Evolutionary conservation across 2,113 vertebrate species (phyloP), one percentile per base, ranked within the genome.

Genomic region (Erpornis zantholeuca): DNA sequence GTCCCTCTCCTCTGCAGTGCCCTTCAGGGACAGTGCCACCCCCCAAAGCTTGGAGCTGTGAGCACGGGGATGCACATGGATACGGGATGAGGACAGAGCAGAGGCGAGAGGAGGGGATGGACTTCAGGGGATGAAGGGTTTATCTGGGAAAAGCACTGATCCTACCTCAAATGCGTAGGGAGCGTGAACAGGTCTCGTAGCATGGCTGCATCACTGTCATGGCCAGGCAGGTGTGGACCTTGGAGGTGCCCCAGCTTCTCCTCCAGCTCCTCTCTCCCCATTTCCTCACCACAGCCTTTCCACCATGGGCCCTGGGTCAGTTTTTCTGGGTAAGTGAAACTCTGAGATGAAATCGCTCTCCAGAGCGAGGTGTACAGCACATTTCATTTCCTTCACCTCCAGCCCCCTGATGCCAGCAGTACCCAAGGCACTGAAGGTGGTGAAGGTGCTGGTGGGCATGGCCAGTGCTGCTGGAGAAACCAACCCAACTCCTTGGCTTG

Each of bases 181-280:
- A 0, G 0, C 45, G 14, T 53, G 59, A 65, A n/a, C 2, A 15
- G 16, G 27, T 29, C 33, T 36, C 52, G 47, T 17, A 38, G 25
- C 0, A 0, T 1, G 25, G 76, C 44, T 75, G 52, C 47, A 79
- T 1, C 15, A 10, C n/a, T 49, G 63, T 31, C 22, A 8, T 12
- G 11, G 35, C 36, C 70, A 29, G 27, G 56, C 29, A 38, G 22
- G 12, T 14, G 28, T 19, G 52, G 31, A 7, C 20, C 27, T 61
- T 0, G 0, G 40, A n/a, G 25, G 15, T 63, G 56, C 14, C 71
- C 47, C 35, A 57, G 28, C 6, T 28, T 49, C 52, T 56, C 29
- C 61, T 82, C 49, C 66, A 65, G 36, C 36, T 66, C n/a, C 20
- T 70, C 13, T 20, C 40, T 11, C 36, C 20, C 76, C 36, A 18